Conservation (phyloP, 2,888 invertebrate species). For the Cerceris ruficornis region DNA sequence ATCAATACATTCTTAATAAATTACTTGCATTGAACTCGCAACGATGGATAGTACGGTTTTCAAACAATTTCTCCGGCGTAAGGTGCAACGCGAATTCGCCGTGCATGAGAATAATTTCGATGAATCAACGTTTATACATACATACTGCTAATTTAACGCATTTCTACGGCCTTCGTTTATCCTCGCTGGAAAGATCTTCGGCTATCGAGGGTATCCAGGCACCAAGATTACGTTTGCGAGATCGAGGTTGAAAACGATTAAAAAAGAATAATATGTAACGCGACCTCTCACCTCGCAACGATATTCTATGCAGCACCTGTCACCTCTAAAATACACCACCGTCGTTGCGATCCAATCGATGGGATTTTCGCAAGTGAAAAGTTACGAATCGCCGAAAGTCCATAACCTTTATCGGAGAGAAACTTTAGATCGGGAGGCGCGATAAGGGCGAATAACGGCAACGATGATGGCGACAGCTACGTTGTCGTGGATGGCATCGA, state of each 20-base stretch:
- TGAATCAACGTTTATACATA: background rate
- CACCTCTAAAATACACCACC: conserved; percentile 23
- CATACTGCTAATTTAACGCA: background rate
- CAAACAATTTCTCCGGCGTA: background rate
- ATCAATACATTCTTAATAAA: conserved; percentile 10
- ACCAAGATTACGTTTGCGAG: background rate
- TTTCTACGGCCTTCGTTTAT: background rate
- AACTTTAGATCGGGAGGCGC: conserved; percentile 32
- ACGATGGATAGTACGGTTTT: background rate
- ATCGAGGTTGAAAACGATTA: conserved; percentile 11
- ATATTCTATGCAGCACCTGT: conserved; percentile 9
- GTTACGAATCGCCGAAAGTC: too few relatives aligned
- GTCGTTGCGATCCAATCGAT: conserved; percentile 49
- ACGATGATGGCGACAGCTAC: conserved; percentile 28
- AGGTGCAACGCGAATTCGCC: background rate
- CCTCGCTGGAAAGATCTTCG: background rate
- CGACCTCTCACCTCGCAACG: conserved; percentile 51
- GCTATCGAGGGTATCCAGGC: background rate
- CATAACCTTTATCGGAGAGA: conserved; percentile 22
- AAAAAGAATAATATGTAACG: conserved; percentile 22
- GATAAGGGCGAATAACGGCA: conserved; percentile 30
- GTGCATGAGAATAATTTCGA: background rate
- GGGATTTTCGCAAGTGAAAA: conserved; percentile 1
- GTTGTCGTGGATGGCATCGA: too few relatives aligned
- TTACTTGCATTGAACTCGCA: conserved; percentile 1